These are phyloP conservation scores for Agriopis leucophaearia DNA, from an alignment of 2,888 invertebrate genomes.

Conservation along the genomic window DNA sequence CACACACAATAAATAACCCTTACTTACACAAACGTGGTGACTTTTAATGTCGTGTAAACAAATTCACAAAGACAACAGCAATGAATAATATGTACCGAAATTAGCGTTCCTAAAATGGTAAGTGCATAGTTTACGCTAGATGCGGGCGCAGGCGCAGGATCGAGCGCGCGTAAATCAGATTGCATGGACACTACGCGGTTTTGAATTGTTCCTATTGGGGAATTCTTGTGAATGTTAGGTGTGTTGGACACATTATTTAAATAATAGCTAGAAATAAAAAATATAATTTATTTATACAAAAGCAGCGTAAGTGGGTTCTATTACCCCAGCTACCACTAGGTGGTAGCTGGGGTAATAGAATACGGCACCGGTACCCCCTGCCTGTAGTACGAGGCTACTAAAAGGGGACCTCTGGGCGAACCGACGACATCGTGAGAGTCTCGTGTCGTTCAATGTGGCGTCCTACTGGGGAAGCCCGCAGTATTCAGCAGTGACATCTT, in stretches of 20 bases:
- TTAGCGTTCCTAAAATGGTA: conserved; percentile 79
- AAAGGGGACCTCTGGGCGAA: too few relatives aligned
- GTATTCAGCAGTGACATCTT: too few relatives aligned
- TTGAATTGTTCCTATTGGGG: conserved; percentile 66
- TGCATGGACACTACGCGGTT: conserved; percentile 76
- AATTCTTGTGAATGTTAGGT: conserved; percentile 44
- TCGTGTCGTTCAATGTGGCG: too few relatives aligned
- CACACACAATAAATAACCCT: conserved; percentile 33
- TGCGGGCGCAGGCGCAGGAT: conserved; percentile 22
- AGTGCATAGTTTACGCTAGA: conserved; percentile 66
- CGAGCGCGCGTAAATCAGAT: conserved; percentile 78
- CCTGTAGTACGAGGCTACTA: too few relatives aligned
- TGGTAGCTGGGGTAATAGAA: too few relatives aligned
- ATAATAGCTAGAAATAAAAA: background rate
- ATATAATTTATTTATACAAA: too few relatives aligned
- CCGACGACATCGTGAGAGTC: too few relatives aligned
- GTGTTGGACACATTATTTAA: conserved; percentile 32
- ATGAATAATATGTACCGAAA: conserved; percentile 70
- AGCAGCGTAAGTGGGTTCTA: too few relatives aligned
- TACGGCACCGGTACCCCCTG: too few relatives aligned
- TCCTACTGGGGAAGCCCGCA: too few relatives aligned
- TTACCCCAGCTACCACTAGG: too few relatives aligned
- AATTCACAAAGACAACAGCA: conserved; percentile 60
- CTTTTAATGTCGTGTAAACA: conserved; percentile 47
- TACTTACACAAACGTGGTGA: conserved; percentile 36